Evolutionary conservation across 2,113 vertebrate species (phyloP), one percentile per base, ranked within the genome.

Genomic region (Dicerorhinus sumatrensis): DNA sequence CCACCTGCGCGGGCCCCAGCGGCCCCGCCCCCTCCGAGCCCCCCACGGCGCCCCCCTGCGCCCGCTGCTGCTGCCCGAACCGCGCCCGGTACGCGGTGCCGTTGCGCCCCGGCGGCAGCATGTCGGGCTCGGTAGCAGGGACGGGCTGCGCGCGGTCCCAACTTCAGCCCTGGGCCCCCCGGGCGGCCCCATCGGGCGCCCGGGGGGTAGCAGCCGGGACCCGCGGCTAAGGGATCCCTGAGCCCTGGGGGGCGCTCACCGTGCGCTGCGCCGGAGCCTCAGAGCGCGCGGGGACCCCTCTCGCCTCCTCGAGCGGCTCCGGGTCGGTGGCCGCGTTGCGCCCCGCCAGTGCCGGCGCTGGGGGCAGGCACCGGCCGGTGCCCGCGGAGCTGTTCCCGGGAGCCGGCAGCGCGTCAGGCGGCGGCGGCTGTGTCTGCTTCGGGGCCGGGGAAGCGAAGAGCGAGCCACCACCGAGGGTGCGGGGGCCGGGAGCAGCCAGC

Each of bases 1-100:
- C 98, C 46, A 99, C 98, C 77, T 99, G 99, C 79, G 91, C 97
- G 0, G 98, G 98, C 20, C 98, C 98, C 42, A 95, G 95, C 2
- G 36, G 56, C 54, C 18, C 62, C 16, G n/a, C 56, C 67, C 75
- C 36, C 12, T 42, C 80, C 3, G 80, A 56, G 60, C 31, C 91
- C 54, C 62, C 60, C 12, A 25, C 6, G 27, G 94, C 2, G 3
- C 70, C 85, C 10, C 6, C 54, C 10, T 14, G 80, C 0, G 56
- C 93, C 77, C 33, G 85, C 39, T 11, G 91, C 83, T 23, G 82
- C 92, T 39, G 83, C 29, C 76, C 18, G 8, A 85, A 60, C 31
- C 56, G 82, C 25, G 6, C 86, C 16, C 23, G 13, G 20, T 18
- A 16, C 13, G 18, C 79, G 0, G 94, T 90, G 88, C 91, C 46